Base-by-base conservation (phyloP, 1,140 invertebrate genomes). In the Araneus ventricosus region DNA sequence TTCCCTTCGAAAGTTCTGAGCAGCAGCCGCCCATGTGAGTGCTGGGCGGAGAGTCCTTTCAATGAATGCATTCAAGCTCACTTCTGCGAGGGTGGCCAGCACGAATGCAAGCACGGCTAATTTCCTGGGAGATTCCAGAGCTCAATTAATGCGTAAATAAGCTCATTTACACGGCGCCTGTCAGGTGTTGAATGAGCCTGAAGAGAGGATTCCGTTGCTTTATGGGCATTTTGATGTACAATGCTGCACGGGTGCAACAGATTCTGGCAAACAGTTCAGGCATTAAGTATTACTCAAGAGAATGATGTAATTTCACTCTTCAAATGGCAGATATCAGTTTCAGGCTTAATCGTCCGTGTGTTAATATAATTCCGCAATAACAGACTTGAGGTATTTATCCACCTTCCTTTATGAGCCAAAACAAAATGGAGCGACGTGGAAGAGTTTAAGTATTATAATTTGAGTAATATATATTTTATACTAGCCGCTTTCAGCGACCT, bases 71-170 rank as follows among this genome's bases (percentile, higher is more conserved):
- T 24, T n/a, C 22, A 30, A 75, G 30, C 70, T 30, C 70, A 14
- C 30, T 75, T 75, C 70, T 75, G 70, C 14, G 27, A 34, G 70
- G 30, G 27, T 37, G 30, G 70, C 59, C 70, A n/a, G 24, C 63
- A 4, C 30, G 70, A 75, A 75, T 75, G 70, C 70, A 75, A 75
- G 70, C 70, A 34, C 70, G 70, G 70, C 70, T 75, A 75, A 75
- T 75, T 75, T 75, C 70, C 70, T 75, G 70, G 70, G 70, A 75
- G 70, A 75, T 75, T 75, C 70, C 34, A 37, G 70, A 75, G 70
- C 70, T 75, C 70, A 75, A 75, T 75, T 75, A 75, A 75, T 75
- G 70, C 70, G 70, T 75, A 75, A 75, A 75, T 75, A 75, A 75
- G 70, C 70, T 75, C 70, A 75, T 75, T 75, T 75, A 17, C 70